Evolutionary conservation across 2,113 vertebrate species (phyloP).

Genomic region (Sorex araneus): DNA sequence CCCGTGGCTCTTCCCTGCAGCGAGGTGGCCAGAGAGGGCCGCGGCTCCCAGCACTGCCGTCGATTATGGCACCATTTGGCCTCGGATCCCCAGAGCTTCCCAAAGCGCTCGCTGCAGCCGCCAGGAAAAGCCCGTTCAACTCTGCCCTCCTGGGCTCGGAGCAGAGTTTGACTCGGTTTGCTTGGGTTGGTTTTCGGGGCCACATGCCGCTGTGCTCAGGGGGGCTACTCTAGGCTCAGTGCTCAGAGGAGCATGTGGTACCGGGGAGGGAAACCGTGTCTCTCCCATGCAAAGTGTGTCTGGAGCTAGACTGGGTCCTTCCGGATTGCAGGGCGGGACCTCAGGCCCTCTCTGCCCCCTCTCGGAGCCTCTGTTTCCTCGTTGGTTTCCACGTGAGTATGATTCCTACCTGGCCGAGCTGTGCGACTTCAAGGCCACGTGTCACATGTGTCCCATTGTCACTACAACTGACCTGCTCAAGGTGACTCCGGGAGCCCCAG

Average conservation of each 20-base stretch:
- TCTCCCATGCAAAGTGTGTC: too few relatives aligned
- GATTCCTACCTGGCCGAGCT: slow-evolving; percentile 18
- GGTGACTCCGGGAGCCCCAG: slow-evolving; percentile 75
- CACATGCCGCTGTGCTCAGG: too few relatives aligned
- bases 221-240: too few relatives aligned
- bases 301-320: slow-evolving; percentile 33
- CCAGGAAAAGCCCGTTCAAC: not conserved
- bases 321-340: not conserved
- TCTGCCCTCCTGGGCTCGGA: too few relatives aligned
- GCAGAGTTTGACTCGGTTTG: too few relatives aligned
- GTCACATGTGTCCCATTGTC: not conserved
- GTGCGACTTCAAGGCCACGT: slow-evolving; percentile 52
- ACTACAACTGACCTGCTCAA: slow-evolving; percentile 51
- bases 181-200: too few relatives aligned
- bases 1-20: not conserved
- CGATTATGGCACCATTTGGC: not conserved
- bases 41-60: not conserved
- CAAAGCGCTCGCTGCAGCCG: not conserved
- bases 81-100: not conserved
- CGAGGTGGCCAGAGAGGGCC: too few relatives aligned
- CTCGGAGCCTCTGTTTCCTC: slow-evolving; percentile 33
- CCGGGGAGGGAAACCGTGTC: too few relatives aligned
- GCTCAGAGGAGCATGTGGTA: too few relatives aligned
- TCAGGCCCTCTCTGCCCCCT: not conserved
- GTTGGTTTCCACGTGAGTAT: slow-evolving; percentile 47